Conservation (phyloP, 2,888 invertebrate genomes). For the Noctua fimbriata region DNA sequence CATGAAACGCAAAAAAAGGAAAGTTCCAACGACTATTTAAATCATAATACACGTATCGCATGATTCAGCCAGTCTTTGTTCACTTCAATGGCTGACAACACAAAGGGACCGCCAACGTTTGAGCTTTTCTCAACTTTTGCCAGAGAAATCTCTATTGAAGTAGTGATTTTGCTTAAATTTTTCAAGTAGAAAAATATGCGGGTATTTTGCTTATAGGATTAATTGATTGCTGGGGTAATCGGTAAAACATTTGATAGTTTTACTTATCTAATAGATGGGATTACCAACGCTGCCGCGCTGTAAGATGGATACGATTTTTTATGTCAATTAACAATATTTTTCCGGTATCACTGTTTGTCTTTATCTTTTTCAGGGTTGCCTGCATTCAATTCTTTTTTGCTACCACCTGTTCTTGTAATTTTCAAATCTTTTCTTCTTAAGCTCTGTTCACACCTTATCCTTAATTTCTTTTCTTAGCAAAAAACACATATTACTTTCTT, state of each 20-base stretch:
- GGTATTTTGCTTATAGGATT: slow-evolving; percentile 22
- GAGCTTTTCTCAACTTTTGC: slow-evolving; percentile 52
- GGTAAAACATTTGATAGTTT: slow-evolving; percentile 12
- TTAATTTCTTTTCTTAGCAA: slow-evolving; percentile 27
- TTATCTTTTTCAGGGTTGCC: not conserved
- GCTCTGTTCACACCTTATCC: not conserved
- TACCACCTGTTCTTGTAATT: not conserved
- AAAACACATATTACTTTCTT: slow-evolving; percentile 20
- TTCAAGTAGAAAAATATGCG: slow-evolving; percentile 35
- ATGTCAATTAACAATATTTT: not conserved
- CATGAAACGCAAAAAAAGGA: slow-evolving; percentile 24
- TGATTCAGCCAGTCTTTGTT: slow-evolving; percentile 55
- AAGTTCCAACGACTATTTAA: slow-evolving; percentile 44
- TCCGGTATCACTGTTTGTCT: not conserved
- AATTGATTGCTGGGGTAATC: not conserved
- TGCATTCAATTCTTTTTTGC: not conserved
- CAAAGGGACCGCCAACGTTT: slow-evolving; percentile 53
- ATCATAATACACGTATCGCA: slow-evolving; percentile 54
- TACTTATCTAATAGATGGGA: not conserved
- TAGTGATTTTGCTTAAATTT: slow-evolving; percentile 41
- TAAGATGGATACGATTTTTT: not conserved
- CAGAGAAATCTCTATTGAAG: slow-evolving; percentile 42
- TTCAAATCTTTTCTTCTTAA: slow-evolving; percentile 15
- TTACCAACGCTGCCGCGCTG: not conserved
- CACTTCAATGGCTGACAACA: slow-evolving; percentile 54